Evolutionary conservation across 1,140 invertebrate species (phyloP).

Genomic region (Bradynema listronoti): DNA sequence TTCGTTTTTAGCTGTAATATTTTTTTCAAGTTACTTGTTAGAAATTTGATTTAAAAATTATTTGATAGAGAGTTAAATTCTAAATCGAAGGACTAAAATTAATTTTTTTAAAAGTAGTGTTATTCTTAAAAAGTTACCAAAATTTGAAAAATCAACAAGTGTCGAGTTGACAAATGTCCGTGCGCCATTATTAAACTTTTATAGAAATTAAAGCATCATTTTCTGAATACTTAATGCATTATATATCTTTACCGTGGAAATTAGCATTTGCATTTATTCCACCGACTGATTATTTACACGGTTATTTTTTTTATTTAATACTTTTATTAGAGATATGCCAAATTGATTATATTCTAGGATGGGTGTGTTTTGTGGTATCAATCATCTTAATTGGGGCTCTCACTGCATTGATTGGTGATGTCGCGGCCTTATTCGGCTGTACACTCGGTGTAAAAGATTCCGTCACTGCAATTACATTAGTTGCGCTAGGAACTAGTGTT

Average conservation of each 20-base stretch:
- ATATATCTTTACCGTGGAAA: slow-evolving; percentile 93
- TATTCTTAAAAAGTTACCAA: neutral
- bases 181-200: neutral
- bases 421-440: slow-evolving; percentile 90
- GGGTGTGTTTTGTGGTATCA: slow-evolving; percentile 83
- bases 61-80: neutral
- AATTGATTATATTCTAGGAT: slow-evolving; percentile 63
- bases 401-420: slow-evolving; percentile 88
- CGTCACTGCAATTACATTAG: slow-evolving; percentile 87
- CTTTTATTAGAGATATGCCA: slow-evolving; percentile 65
- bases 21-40: no score
- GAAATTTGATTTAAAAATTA: no score
- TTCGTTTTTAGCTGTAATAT: no score
- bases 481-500: slow-evolving; percentile 50
- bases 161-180: neutral
- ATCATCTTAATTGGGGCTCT: slow-evolving; percentile 84
- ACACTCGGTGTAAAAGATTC: slow-evolving; percentile 87
- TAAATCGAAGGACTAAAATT: neutral
- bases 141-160: slow-evolving; percentile 1
- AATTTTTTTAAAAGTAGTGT: neutral
- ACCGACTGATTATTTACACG: slow-evolving; percentile 69
- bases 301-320: slow-evolving; percentile 13
- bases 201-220: neutral
- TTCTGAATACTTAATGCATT: slow-evolving; percentile 68
- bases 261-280: slow-evolving; percentile 91